Evolutionary conservation across 2,113 vertebrate species (phyloP), one percentile per base, ranked within the genome.

Genomic region (Petaurus breviceps): DNA sequence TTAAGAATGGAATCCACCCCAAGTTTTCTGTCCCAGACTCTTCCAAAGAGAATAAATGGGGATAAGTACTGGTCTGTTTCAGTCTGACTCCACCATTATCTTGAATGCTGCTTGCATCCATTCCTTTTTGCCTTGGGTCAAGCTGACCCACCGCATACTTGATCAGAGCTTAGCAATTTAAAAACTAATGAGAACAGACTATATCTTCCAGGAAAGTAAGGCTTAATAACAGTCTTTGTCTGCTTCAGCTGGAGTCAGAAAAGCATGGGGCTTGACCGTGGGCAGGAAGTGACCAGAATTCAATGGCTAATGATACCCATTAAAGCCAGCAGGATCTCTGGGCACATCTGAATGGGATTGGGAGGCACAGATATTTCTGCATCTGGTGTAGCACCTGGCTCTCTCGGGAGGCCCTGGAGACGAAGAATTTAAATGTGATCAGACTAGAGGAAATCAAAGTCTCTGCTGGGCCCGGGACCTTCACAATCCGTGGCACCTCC

Each of bases 141-240:
- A 68, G 61, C 61, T 37, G 61, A 68, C 61, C 61, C 31, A 14
- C 61, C 0, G 10, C 0, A 50, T 8, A 91, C 8, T 77, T 91
- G 91, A 51, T 92, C 25, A 94, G 53, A 91, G 16, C 9, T 90
- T 89, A 23, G 68, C 91, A 52, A 91, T 90, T 84, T 94, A 91
- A 95, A 61, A 96, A 89, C 47, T 77, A 95, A 95, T 68, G 51
- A 57, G 55, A 55, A 52, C 0, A 57, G 51, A 93, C 28, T 90
- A 5, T 22, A 89, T 94, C 94, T 95, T 96, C 55, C 43, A 92
- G 24, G 55, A 96, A 43, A 89, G 28, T 16, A 14, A 8, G 90
- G 25, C 28, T 68, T 90, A 53, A 95, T 90, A 93, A 49, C 31
- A 92, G 43, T 24, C 10, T 52, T 90, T 89, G 31, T 92, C 24